Evolutionary conservation across 2,113 vertebrate species (phyloP).

Genomic region (Catharus fuscescens): DNA sequence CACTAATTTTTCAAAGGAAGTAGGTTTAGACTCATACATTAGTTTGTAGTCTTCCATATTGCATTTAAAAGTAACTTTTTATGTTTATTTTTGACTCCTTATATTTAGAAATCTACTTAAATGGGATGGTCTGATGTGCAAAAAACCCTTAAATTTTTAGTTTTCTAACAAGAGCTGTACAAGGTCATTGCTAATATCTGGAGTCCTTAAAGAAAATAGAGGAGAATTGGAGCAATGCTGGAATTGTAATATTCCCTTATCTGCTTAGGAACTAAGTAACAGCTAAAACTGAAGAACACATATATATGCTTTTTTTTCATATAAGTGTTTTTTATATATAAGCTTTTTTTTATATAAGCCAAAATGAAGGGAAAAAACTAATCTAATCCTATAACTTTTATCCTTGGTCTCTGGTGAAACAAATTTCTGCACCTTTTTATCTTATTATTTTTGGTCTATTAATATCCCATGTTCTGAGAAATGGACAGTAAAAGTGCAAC

Average conservation of each 20-base stretch:
- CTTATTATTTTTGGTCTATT: not conserved
- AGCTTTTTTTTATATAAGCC: not conserved
- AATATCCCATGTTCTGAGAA: not conserved
- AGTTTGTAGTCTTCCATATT: not conserved
- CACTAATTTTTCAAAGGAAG: not conserved
- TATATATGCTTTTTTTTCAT: not conserved
- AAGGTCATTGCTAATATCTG: not conserved
- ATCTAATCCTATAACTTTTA: not conserved
- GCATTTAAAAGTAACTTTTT: not conserved
- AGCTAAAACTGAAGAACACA: not conserved
- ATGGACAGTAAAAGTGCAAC: not conserved
- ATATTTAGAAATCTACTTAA: not conserved
- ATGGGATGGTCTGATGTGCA: not conserved
- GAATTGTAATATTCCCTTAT: not conserved
- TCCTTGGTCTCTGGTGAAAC: not conserved
- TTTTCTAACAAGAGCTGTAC: not conserved
- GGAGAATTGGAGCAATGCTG: not conserved
- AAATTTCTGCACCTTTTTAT: not conserved
- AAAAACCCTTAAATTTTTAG: not conserved
- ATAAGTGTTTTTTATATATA: no score
- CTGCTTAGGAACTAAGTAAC: not conserved
- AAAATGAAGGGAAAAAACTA: not conserved
- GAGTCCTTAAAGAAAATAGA: not conserved
- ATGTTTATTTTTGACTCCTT: not conserved
- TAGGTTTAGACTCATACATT: not conserved